Evolutionary conservation across 2,797 vertebrate species (phyloP), one percentile per base, ranked within the genome.

Genomic region (Pseudochirops cupreus): DNA sequence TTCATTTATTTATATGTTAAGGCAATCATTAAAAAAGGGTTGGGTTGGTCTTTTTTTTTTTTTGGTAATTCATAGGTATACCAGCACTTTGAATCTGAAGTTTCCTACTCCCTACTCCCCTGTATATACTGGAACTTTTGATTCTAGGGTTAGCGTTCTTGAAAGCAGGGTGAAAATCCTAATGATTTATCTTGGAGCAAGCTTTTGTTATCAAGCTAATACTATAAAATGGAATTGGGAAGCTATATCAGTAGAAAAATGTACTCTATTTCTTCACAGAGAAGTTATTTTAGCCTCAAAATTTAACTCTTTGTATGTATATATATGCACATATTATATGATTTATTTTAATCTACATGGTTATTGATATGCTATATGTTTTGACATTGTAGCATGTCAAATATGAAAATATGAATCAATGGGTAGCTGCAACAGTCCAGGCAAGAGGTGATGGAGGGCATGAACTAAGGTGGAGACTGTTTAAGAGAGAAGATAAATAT

Each of bases 271-370:
- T 93, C 26, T 91, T 12, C 58, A 5, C 90, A 59, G 62, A 93
- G 53, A 96, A 26, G 12, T 95, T 93, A 31, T 87, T 93, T 54
- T 94, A 93, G 56, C 39, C 52, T 92, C 16, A 90, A 90, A 92
- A 96, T 52, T 58, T 31, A 95, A 62, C 2, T 55, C 39, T 3
- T 7, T 97, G 91, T 31, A 62, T 33, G 18, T 67, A 4, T 67
- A n/a, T 33, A 62, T 92, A 16, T 97, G 55, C 93, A 56, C 9
- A 28, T 92, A 46, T 82, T 94, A 92, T 24, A 56, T 92, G 56
- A 94, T 90, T 91, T 95, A 94, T 74, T 56, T 4, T 95, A 56
- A 21, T 97, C 0, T 59, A 87, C n/a, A 31, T 94, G 56, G 1
- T 52, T 5, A 4, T 55, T 97, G 46, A 93, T 96, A 0, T 82